These are phyloP conservation scores for Strigamia maritima DNA, from an alignment of 2,888 invertebrate species.

Conservation along the genomic window DNA sequence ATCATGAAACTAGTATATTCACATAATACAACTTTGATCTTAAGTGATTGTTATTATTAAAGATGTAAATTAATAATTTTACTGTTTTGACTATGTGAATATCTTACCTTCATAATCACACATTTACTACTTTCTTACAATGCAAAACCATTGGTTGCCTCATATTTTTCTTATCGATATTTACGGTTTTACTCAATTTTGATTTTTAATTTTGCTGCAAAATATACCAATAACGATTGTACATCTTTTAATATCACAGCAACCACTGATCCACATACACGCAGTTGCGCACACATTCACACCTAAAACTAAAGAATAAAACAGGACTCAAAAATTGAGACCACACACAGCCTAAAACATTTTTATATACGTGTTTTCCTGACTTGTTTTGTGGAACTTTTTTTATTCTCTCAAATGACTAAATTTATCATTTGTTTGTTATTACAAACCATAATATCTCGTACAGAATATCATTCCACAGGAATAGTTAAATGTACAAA, in stretches of 20 bases:
- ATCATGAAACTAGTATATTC: too few species aligned
- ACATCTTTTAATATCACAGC: neutral
- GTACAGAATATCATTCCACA: conserved; percentile 32
- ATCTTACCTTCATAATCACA: neutral
- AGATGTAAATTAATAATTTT: neutral
- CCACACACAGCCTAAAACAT: conserved; percentile 39
- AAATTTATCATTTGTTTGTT: neutral
- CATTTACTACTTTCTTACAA: neutral
- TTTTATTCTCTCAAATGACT: conserved; percentile 38
- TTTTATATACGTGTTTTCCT: conserved; percentile 17
- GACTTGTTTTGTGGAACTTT: conserved; percentile 35
- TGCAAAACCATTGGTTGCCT: neutral
- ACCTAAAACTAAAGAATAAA: conserved; percentile 39
- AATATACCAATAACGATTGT: too few species aligned
- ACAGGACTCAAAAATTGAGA: conserved; percentile 43
- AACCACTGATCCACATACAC: neutral
- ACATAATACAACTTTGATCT: too few species aligned
- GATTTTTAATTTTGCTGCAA: too few species aligned
- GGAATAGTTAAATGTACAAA: conserved; percentile 7
- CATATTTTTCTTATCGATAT: neutral
- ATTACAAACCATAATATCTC: conserved; percentile 12
- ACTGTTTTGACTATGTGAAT: neutral
- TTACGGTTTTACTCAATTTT: too few species aligned
- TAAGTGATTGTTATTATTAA: too few species aligned
- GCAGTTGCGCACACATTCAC: neutral